Percentiles rank a stretch among this genome's conserved stretches.
Evolutionary conservation across 2,888 invertebrate genomes (phyloP).

Genomic region (Molanna angustata): DNA sequence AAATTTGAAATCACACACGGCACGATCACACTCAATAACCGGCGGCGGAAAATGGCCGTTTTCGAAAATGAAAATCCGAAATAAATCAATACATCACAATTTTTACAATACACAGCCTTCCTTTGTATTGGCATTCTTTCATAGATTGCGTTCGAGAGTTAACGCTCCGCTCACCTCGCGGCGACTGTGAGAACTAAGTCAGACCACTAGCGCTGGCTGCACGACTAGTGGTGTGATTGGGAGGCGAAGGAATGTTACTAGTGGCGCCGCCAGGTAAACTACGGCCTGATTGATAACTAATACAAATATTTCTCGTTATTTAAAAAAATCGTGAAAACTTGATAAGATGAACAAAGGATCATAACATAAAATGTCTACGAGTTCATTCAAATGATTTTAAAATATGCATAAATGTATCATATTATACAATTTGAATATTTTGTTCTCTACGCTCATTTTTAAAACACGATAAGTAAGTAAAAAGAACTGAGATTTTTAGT

Average conservation of each 20-base stretch:
- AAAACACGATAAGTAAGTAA: too few relatives aligned
- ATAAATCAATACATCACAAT: slow-evolving; percentile 59
- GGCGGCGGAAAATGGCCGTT: slow-evolving; percentile 35
- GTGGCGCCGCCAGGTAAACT: slow-evolving; percentile 21
- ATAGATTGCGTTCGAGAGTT: slow-evolving; percentile 40
- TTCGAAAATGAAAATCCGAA: slow-evolving; percentile 41
- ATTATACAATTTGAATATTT: too few relatives aligned
- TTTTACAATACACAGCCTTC: slow-evolving; percentile 55
- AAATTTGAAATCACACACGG: slow-evolving; percentile 4
- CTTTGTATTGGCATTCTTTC: slow-evolving; percentile 48
- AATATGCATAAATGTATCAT: too few relatives aligned
- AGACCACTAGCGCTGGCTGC: slow-evolving; percentile 42
- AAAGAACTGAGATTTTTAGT: too few relatives aligned
- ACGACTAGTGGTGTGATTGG: slow-evolving; percentile 13
- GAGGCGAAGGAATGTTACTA: slow-evolving; percentile 18
- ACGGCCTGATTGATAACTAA: neutral
- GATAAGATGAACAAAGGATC: slow-evolving; percentile 5
- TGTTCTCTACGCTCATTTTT: too few relatives aligned
- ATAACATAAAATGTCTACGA: too few relatives aligned
- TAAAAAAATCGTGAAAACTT: slow-evolving; percentile 3
- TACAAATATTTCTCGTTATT: slow-evolving; percentile 12
- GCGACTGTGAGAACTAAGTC: slow-evolving; percentile 45
- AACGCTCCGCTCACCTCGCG: slow-evolving; percentile 42
- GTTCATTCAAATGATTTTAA: too few relatives aligned
- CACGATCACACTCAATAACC: slow-evolving; percentile 19